phyloP scores from a whole-genome alignment of 2,888 invertebrate species.

The Erannis defoliaria region DNA sequence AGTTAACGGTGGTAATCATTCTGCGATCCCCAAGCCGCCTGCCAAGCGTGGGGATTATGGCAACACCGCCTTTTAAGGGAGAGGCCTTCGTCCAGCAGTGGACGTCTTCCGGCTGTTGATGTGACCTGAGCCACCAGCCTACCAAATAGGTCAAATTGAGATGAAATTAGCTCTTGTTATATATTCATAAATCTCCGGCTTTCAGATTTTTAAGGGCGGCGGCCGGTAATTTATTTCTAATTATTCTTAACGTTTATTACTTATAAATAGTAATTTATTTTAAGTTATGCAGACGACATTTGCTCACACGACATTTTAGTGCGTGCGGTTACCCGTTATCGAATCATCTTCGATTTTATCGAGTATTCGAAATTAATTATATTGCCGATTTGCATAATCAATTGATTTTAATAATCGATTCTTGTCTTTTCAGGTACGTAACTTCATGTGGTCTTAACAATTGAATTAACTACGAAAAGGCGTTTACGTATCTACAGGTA shows the following conservation, averaged over 20 bases:
- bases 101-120: no score
- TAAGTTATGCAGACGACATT: neutral
- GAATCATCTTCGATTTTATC: constrained; percentile 24
- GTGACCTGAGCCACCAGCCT: no score
- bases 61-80: no score
- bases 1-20: no score
- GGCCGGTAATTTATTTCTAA: neutral
- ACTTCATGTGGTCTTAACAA: neutral
- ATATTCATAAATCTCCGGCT: no score
- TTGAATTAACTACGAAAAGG: neutral
- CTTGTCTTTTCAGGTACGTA: constrained; percentile 27
- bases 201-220: no score
- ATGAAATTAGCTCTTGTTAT: no score
- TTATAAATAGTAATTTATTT: constrained; percentile 1
- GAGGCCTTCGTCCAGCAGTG: no score
- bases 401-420: constrained; percentile 3
- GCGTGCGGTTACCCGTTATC: constrained; percentile 17
- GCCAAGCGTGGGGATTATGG: no score
- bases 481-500: neutral
- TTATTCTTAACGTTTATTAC: no score
- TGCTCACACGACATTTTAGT: constrained; percentile 20
- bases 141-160: no score
- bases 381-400: constrained; percentile 14
- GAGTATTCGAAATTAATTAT: constrained; percentile 14
- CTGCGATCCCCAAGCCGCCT: no score